phyloP scores from a whole-genome alignment of 1,140 invertebrate genomes.

The Potamilus streckersoni region DNA sequence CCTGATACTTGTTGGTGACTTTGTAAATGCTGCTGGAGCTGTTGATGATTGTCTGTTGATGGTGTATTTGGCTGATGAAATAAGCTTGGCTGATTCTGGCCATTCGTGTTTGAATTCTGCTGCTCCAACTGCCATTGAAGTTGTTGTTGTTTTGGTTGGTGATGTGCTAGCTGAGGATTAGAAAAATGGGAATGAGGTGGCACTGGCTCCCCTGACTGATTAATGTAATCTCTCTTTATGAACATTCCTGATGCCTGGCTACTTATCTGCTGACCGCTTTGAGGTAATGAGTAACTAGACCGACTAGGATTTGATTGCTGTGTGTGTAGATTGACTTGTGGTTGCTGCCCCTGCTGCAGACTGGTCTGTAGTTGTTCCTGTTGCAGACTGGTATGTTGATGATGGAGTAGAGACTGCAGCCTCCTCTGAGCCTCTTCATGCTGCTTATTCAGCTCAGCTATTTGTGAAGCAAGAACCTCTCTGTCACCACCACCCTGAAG shows the following conservation, averaged over 20 bases:
- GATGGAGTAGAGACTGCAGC: constrained; percentile 41
- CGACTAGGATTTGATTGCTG: background rate
- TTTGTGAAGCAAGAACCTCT: constrained; percentile 45
- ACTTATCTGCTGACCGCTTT: no score
- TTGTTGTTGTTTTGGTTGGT: constrained; percentile 23
- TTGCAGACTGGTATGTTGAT: constrained; percentile 30
- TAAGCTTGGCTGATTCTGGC: background rate
- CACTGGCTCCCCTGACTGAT: no score
- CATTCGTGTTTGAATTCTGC: constrained; percentile 1
- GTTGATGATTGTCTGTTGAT: constrained; percentile 8
- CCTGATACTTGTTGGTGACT: no score
- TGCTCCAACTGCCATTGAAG: constrained; percentile 11
- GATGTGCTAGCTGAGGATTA: constrained; percentile 7
- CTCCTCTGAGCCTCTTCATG: constrained; percentile 56
- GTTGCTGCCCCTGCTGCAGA: constrained; percentile 28
- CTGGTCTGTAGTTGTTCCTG: constrained; percentile 30
- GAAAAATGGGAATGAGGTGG: no score
- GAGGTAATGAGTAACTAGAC: no score
- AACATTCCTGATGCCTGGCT: no score
- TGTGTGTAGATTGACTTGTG: constrained; percentile 11
- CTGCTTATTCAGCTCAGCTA: constrained; percentile 54
- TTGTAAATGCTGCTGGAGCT: background rate
- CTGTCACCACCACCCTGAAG: constrained; percentile 25
- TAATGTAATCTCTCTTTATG: background rate
- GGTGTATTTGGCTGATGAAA: constrained; percentile 19